Percentiles rank a stretch among this genome's conserved stretches.
These are phyloP conservation scores for Triplophysa tibetana DNA, from an alignment of 2,113 vertebrate species.

Conservation along the genomic window DNA sequence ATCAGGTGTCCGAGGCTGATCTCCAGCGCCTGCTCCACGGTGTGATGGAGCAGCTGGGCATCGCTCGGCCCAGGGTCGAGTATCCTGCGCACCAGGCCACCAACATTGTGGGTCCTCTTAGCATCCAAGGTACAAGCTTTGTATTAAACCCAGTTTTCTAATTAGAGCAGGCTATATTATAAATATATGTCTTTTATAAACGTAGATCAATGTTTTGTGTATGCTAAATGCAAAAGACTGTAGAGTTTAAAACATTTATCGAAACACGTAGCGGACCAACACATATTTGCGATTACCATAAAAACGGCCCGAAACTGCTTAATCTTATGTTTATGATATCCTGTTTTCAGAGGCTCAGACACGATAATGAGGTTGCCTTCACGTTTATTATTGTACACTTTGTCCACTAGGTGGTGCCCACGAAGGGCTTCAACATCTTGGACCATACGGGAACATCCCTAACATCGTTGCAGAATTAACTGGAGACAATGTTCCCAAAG, in stretches of 20 bases:
- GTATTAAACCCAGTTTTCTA: too few species aligned
- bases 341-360: background rate
- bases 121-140: constrained; percentile 84
- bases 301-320: too few species aligned
- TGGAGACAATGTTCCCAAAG: constrained; percentile 93
- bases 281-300: too few species aligned
- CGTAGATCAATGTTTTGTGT: too few species aligned
- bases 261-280: too few species aligned
- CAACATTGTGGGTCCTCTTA: constrained; percentile 94
- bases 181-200: too few species aligned
- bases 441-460: constrained; percentile 97
- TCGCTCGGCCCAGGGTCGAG: constrained; percentile 92
- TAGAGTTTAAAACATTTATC: too few species aligned
- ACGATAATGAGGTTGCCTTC: background rate
- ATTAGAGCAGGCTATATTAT: too few species aligned
- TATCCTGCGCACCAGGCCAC: constrained; percentile 95
- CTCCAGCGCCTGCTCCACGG: constrained; percentile 95
- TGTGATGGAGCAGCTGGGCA: constrained; percentile 95
- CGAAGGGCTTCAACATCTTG: constrained; percentile 94
- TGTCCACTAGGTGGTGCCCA: constrained; percentile 88
- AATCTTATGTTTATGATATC: too few species aligned
- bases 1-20: constrained; percentile 88
- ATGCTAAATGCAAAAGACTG: too few species aligned
- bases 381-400: background rate
- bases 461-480: constrained; percentile 97